Evolutionary conservation across 2,888 invertebrate genomes (phyloP).

Genomic region (Lithophane ornitopus): DNA sequence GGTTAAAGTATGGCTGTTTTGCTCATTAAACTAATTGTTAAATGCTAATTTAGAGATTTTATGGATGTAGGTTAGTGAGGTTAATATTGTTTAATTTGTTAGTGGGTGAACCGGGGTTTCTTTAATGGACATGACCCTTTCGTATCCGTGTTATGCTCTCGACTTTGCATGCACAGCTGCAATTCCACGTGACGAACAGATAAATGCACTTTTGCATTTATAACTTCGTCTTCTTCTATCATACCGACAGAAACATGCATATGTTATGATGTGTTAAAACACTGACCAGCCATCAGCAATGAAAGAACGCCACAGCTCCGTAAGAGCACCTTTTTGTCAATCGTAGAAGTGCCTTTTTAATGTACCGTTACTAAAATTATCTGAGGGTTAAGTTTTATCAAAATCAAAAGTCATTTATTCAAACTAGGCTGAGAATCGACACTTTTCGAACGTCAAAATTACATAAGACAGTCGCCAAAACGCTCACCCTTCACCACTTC

Average conservation of each 20-base stretch:
- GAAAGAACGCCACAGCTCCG: not conserved
- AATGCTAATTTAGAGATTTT: conserved; percentile 50
- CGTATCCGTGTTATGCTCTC: not conserved
- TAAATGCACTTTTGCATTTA: not conserved
- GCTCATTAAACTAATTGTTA: conserved; percentile 47
- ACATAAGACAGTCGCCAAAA: too few relatives aligned
- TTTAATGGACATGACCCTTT: too few relatives aligned
- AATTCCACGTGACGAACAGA: not conserved
- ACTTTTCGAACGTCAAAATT: too few relatives aligned
- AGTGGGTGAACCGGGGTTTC: not conserved
- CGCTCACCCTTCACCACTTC: too few relatives aligned
- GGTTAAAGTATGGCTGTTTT: conserved; percentile 47
- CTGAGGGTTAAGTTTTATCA: too few relatives aligned
- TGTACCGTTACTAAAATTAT: not conserved
- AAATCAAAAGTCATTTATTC: too few relatives aligned
- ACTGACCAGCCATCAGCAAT: not conserved
- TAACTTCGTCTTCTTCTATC: not conserved
- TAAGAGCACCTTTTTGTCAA: not conserved
- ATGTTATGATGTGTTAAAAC: not conserved
- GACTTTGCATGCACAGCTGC: not conserved
- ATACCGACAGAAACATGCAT: not conserved
- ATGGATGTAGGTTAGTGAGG: conserved; percentile 43
- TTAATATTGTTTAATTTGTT: conserved; percentile 29
- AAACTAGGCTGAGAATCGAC: too few relatives aligned
- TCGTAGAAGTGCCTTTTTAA: too few relatives aligned